Conservation (phyloP, 2,797 vertebrate genomes). For the Pseudochirops corinnae region DNA sequence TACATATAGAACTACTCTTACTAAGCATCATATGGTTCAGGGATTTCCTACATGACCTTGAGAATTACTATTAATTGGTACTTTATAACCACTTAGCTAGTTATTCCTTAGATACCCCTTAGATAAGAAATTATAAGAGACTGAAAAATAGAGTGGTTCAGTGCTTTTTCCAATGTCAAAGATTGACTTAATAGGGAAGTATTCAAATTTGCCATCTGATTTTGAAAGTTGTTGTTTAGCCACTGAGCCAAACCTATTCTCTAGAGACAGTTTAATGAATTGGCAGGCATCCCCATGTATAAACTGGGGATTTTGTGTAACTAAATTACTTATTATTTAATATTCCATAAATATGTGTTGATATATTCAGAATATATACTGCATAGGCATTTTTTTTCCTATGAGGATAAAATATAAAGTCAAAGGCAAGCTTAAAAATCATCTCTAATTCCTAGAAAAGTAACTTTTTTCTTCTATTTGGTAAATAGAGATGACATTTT, state of each 20-base stretch:
- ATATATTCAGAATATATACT: not conserved
- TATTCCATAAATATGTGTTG: not conserved
- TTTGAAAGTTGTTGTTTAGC: not conserved
- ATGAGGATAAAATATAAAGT: not conserved
- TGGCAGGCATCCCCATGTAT: not conserved
- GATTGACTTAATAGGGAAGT: not conserved
- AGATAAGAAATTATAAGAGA: not conserved
- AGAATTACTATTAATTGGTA: not conserved
- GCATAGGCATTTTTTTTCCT: slow-evolving; percentile 1
- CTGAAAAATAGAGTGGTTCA: not conserved
- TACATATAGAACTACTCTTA: not conserved
- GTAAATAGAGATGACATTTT: not conserved
- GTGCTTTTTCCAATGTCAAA: not conserved
- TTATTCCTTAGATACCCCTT: not conserved
- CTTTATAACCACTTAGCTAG: not conserved
- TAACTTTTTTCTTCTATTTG: not conserved
- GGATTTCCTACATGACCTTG: not conserved
- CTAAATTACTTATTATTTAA: not conserved
- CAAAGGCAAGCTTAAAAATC: not conserved
- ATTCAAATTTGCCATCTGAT: not conserved
- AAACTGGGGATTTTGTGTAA: not conserved
- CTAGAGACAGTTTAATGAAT: not conserved
- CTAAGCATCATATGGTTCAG: not conserved
- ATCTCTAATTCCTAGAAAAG: not conserved
- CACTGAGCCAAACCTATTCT: not conserved